Evolutionary conservation across 2,888 invertebrate species (phyloP).

Genomic region (Bellardia bayeri): DNA sequence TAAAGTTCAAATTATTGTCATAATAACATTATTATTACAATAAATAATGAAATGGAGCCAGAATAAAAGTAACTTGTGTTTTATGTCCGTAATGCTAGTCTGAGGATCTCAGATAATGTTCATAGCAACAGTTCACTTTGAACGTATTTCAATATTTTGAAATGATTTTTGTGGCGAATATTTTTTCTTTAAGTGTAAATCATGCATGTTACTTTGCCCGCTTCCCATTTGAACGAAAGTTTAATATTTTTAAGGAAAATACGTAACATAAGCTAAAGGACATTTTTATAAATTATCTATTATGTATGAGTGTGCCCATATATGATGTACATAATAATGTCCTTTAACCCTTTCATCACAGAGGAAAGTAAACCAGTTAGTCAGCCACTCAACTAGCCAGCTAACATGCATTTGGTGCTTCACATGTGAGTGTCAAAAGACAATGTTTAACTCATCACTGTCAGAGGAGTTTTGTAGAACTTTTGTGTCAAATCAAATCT

Average conservation of each 20-base stretch:
- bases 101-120: too few relatives aligned
- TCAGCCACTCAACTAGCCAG: neutral
- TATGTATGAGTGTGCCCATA: conserved; percentile 77
- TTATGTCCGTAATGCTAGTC: too few relatives aligned
- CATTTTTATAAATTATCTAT: conserved; percentile 82
- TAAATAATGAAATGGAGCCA: too few relatives aligned
- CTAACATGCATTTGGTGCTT: conserved; percentile 59
- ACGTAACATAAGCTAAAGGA: conserved; percentile 59
- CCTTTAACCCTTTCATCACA: conserved; percentile 62
- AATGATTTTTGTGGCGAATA: too few relatives aligned
- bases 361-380: neutral
- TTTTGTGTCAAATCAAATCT: conserved; percentile 54
- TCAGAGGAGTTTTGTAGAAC: conserved; percentile 53
- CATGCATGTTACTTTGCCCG: conserved; percentile 12
- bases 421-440: conserved; percentile 47
- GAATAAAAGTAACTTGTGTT: too few relatives aligned
- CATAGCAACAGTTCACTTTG: too few relatives aligned
- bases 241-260: conserved; percentile 4
- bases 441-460: conserved; percentile 67
- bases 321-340: conserved; percentile 54
- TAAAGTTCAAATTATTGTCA: too few relatives aligned
- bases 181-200: neutral
- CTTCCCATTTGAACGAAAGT: neutral
- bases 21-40: too few relatives aligned
- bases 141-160: too few relatives aligned